Evolutionary conservation across 2,888 invertebrate genomes (phyloP).

Genomic region (Bugulina stolonifera): DNA sequence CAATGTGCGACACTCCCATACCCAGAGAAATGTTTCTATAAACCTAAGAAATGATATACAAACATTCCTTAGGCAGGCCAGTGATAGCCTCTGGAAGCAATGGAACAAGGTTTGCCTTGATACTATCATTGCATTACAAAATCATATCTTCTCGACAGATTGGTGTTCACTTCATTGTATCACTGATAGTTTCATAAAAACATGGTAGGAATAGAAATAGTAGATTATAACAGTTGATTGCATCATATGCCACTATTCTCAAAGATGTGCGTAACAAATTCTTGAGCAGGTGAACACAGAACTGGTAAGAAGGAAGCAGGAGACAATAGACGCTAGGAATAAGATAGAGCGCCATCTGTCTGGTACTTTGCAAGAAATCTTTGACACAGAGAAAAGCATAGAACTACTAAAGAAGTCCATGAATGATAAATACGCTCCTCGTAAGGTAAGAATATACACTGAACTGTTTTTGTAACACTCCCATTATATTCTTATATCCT

Average conservation of each 20-base stretch:
- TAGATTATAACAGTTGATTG: no score
- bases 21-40: background rate
- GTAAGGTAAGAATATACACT: no score
- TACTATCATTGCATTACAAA: no score
- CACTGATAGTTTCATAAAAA: no score
- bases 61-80: background rate
- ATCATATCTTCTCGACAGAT: no score
- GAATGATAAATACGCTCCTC: background rate
- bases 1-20: background rate
- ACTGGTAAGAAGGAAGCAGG: background rate
- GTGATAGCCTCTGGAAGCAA: background rate
- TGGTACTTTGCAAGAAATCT: background rate
- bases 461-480: no score
- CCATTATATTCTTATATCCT: no score
- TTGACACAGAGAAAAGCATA: background rate
- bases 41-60: background rate
- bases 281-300: conserved; percentile 2
- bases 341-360: conserved; percentile 3
- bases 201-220: no score
- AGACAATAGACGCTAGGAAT: background rate
- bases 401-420: background rate
- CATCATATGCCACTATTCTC: no score
- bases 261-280: no score
- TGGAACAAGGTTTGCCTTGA: conserved; percentile 24
- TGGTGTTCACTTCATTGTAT: no score